These are phyloP conservation scores for Chelonoidis abingdonii DNA, from an alignment of 2,113 vertebrate genomes.

Conservation along the genomic window DNA sequence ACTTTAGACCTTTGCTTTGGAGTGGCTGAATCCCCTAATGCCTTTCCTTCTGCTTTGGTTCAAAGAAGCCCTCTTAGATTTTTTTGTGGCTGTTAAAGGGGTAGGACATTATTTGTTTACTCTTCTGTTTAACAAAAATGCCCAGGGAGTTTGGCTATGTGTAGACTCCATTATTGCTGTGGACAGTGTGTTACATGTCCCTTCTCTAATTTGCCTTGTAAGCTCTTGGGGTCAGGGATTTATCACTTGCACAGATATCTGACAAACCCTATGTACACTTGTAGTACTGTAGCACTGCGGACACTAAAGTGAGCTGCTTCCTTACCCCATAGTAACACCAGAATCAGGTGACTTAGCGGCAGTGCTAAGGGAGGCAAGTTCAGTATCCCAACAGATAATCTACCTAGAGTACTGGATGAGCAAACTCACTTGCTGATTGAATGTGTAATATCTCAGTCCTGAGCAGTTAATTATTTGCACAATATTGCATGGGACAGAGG, in stretches of 20 bases:
- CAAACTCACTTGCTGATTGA: constrained; percentile 69
- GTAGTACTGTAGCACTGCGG: background rate
- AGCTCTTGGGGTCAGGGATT: background rate
- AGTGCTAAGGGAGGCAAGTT: background rate
- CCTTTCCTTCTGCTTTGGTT: background rate
- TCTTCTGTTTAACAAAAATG: background rate
- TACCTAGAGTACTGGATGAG: constrained; percentile 44
- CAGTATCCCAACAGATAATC: background rate
- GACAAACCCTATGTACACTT: rapidly evolving
- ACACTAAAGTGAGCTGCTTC: constrained; percentile 8
- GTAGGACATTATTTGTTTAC: background rate
- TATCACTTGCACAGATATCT: background rate
- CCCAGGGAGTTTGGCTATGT: background rate
- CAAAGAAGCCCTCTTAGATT: background rate
- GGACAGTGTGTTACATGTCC: background rate
- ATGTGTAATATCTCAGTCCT: constrained; percentile 51
- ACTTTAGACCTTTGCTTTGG: background rate
- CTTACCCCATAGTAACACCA: background rate
- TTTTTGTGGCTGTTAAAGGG: background rate
- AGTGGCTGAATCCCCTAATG: background rate
- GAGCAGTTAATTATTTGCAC: constrained; percentile 74
- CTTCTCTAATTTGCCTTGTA: background rate
- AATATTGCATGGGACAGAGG: constrained; percentile 69
- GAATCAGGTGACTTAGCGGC: background rate
- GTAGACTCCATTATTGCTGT: background rate